These are phyloP conservation scores for Wasmannia auropunctata DNA, from an alignment of 1,140 invertebrate species.

Conservation along the genomic window DNA sequence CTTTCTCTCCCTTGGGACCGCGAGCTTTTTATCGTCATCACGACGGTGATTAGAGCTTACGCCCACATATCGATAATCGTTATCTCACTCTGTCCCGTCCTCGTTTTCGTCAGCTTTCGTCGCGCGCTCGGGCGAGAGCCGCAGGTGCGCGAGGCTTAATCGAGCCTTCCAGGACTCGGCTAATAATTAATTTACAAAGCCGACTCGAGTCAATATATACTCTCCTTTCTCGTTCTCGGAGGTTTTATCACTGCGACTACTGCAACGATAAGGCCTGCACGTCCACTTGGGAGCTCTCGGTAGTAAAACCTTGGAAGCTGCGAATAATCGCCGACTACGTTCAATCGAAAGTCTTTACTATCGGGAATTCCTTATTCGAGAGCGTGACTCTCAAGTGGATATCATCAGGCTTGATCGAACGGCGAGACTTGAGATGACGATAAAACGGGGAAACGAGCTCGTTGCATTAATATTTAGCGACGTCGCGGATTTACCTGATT, in stretches of 20 bases:
- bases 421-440: neutral
- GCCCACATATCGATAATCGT: constrained; percentile 48
- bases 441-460: neutral
- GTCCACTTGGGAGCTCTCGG: neutral
- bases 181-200: constrained; percentile 28
- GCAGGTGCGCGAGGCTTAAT: constrained; percentile 36
- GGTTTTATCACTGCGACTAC: neutral
- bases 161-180: constrained; percentile 8
- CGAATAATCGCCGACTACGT: neutral
- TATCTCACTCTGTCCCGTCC: constrained; percentile 13
- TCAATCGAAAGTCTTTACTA: neutral
- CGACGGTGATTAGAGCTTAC: constrained; percentile 53
- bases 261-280: neutral
- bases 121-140: neutral
- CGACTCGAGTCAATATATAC: neutral
- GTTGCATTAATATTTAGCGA: neutral
- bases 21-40: constrained; percentile 39
- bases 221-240: neutral
- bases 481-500: neutral
- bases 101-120: constrained; percentile 70
- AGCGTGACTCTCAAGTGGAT: neutral
- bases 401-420: neutral
- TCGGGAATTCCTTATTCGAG: neutral
- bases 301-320: constrained; percentile 5
- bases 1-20: neutral